Evolutionary conservation across 1,140 invertebrate genomes (phyloP), one percentile per base, ranked within the genome.

Genomic region (Aphis craccivora): DNA sequence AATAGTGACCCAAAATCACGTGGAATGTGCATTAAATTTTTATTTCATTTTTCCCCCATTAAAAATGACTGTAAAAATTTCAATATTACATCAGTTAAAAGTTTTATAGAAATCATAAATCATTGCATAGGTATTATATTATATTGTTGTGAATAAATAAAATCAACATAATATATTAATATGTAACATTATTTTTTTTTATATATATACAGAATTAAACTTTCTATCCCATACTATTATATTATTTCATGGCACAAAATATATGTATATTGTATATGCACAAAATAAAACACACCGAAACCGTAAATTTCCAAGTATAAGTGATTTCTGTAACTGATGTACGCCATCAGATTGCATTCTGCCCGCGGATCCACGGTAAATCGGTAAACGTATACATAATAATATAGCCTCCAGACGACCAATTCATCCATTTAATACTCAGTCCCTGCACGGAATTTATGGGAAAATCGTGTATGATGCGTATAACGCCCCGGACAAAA

Each of bases 401-500:
- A 25, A 84, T 84, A 23, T 93, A 93, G 43, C 45, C 40, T 55
- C 76, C 30, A 84, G 91, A 84, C 48, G 76, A 92, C 9, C 91
- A 30, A 81, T 83, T 92, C 45, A 30, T 92, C 76, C 76, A 92
- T n/a, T 83, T 92, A 83, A 48, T 25, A 48, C 45, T 90, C 89
- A 45, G 18, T n/a, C 20, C 14, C 81, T 6, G 48, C 48, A 4
- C 9, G 6, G 23, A 25, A 53, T 55, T 86, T 93, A 93, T 93
- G 81, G 48, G 20, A 35, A 55, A 86, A 86, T n/a, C 91, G 48
- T 93, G 91, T 93, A 43, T 86, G 48, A 43, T 86, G 48, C 40
- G 45, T 35, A 92, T 53, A 92, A 83, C 76, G 76, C 43, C 76
- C 45, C n/a, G 45, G 76, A 92, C 91, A 51, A 92, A 91, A 83